phyloP scores from a whole-genome alignment of 2,113 vertebrate genomes.

The Pluvianellus socialis region DNA sequence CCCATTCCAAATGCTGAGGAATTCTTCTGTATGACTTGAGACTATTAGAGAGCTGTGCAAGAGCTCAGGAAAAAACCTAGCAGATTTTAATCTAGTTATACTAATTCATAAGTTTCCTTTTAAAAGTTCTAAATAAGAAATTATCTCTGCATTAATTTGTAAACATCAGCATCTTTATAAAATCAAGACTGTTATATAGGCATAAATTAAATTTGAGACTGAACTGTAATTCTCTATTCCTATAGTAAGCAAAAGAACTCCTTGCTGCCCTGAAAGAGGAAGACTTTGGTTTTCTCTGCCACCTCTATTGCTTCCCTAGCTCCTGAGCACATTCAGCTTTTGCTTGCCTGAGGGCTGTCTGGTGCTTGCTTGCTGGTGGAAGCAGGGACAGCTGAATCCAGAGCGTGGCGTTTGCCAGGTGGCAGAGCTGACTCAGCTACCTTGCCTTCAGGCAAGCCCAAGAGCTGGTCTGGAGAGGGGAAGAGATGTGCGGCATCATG shows the following conservation, averaged over 20 bases:
- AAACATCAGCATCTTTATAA: neutral
- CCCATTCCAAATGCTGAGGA: neutral
- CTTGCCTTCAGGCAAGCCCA: neutral
- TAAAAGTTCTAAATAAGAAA: neutral
- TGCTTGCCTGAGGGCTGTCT: neutral
- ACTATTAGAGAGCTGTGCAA: neutral
- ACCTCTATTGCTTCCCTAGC: neutral
- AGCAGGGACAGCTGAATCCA: neutral
- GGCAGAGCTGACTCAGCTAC: neutral
- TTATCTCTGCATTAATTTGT: neutral
- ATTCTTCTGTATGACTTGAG: neutral
- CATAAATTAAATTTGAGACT: neutral
- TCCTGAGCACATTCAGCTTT: neutral
- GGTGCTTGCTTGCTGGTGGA: neutral
- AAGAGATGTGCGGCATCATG: too few relatives aligned
- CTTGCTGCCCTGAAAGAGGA: neutral
- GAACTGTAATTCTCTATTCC: neutral
- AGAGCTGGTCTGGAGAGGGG: neutral
- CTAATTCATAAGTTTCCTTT: neutral
- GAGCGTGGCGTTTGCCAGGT: neutral
- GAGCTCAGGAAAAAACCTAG: neutral
- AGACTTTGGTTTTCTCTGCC: neutral
- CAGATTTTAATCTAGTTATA: neutral
- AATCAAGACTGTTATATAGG: neutral
- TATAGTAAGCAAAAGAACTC: neutral